Evolutionary conservation across 2,113 vertebrate species (phyloP), one percentile per base, ranked within the genome.

Genomic region (Sigmodon hispidus): DNA sequence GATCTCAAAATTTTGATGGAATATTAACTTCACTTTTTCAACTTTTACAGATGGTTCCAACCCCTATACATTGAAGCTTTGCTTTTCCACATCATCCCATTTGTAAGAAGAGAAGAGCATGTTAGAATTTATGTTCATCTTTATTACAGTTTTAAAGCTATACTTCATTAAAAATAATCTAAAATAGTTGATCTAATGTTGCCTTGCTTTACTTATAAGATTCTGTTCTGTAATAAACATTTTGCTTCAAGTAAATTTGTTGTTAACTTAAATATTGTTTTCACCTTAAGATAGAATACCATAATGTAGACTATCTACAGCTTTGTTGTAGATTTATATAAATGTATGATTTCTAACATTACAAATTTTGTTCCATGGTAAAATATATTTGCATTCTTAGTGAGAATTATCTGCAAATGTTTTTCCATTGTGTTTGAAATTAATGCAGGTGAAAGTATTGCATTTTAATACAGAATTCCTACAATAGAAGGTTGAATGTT

Each of bases 21-120:
- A 92, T 93, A 2, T 90, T 94, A 90, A 96, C 69, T 95, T 96
- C 95, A 0, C 70, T 96, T 94, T 93, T 98, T 79, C 65, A 65
- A 97, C 96, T 98, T 92, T 98, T 98, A 87, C 99, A 99, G 99
- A 99, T 98, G 99, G 99, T 57, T 99, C 99, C 96, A 99, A 99
- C 97, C 99, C 99, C 13, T 99, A 99, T 77, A 99, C 99, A 69
- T 97, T 99, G 98, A 99, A 99, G 97, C 99, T 99, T 97, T 99
- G 99, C 98, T 99, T 99, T 98, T 99, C 99, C 96, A 99, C 99
- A 73, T 99, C 99, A 70, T 99, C 99, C 89, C 99, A 99, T 97
- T 99, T 99, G 97, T 99, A 99, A 99, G 97, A 97, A 95, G 91
- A 98, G 96, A 95, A 98, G 97, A 98, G 98, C 98, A 98, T 98